Base-by-base conservation (phyloP, 2,888 invertebrate species). In the Hybos culiciformis region DNA sequence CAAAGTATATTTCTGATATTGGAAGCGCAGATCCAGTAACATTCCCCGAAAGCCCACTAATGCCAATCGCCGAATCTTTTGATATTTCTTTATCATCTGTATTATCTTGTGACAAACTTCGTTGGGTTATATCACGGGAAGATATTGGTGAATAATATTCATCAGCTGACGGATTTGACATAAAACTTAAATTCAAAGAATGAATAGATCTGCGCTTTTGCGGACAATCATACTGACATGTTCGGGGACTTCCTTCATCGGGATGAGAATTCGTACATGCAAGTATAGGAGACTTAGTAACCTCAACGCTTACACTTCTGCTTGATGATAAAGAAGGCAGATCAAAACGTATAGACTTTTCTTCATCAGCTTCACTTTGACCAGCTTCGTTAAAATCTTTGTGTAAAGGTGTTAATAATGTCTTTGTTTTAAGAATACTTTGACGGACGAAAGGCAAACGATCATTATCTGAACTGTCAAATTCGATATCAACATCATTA, bases 321-420 rank as follows among this genome's bases (percentile, higher is more conserved):
- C n/a, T 37, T 21, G 14, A 23, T 15, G 15, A 11, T 32, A 3
- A 23, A 20, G n/a, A n/a, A 19, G 42, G 42, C 19, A 44, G 23
- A 39, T 43, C 40, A 39, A 47, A 51, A 8, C 47, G 40, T 29
- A 48, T 43, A 14, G 43, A 48, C 40, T 47, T 47, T 33, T 48
- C 49, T 12, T 49, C 46, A n/a, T 44, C 43, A 4, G 41, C 15
- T 36, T 36, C 36, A 21, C 36, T 36, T 2, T 21, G 20, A 21
- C 5, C 19, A 5, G 14, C 37, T 14, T 37, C 40, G n/a, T n/a
- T n/a, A 11, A 39, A 37, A 21, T 20, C 5, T 11, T n/a, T 12
- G 21, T 41, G 31, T 20, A 38, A 11, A 1, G n/a, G 6, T 24
- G 11, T 24, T 36, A 6, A 11, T 8, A 36, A 19, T 20, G 21